These are phyloP conservation scores for Trichacis sp. DNA, from an alignment of 2,888 invertebrate genomes.

Conservation along the genomic window DNA sequence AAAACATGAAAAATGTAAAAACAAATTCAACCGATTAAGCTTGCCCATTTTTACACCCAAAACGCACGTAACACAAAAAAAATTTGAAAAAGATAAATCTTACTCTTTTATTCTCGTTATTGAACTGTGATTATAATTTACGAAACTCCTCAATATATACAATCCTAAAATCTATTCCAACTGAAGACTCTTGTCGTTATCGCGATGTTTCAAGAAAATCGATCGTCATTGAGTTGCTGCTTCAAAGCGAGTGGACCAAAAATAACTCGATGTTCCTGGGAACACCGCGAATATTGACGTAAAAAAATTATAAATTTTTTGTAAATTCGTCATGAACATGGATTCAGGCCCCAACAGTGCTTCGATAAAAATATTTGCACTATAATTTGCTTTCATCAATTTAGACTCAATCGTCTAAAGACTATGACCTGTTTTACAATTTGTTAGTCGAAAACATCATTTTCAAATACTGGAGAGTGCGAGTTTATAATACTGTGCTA, in stretches of 20 bases:
- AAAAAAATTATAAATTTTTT: too few relatives aligned
- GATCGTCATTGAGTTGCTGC: not conserved
- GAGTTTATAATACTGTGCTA: constrained; percentile 1
- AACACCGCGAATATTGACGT: too few relatives aligned
- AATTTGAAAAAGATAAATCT: not conserved
- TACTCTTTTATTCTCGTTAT: not conserved
- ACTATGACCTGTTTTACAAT: not conserved
- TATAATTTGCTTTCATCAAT: not conserved
- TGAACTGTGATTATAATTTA: not conserved
- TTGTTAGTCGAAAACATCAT: not conserved
- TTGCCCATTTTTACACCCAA: not conserved
- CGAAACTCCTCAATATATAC: not conserved
- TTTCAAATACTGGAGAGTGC: constrained; percentile 2
- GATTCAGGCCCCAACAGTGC: too few relatives aligned
- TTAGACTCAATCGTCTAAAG: not conserved
- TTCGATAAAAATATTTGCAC: not conserved
- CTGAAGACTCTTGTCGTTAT: not conserved
- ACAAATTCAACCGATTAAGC: too few relatives aligned
- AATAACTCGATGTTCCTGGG: too few relatives aligned
- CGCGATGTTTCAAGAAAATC: not conserved
- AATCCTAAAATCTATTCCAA: not conserved
- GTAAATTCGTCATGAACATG: too few relatives aligned
- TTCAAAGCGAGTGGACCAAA: not conserved
- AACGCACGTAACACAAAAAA: not conserved
- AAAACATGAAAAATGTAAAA: not conserved